Base-by-base conservation (phyloP, 2,113 vertebrate species). In the Scortum barcoo region DNA sequence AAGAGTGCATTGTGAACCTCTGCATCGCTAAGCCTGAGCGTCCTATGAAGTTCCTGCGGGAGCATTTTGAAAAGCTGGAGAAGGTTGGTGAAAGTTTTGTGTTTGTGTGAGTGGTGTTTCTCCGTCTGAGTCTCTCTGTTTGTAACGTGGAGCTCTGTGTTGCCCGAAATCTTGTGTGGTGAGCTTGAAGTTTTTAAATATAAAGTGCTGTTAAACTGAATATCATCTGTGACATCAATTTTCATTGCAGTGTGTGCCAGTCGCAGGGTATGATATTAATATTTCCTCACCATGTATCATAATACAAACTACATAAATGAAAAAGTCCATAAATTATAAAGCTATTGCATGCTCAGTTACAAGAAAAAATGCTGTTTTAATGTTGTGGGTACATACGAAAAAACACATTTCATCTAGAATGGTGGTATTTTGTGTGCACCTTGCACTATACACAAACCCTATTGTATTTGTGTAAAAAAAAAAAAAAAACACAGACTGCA, bases 61-160 rank as follows among this genome's bases (percentile, higher is more conserved):
- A 99, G 81, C 97, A 99, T 94, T 99, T 99, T 74, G 97, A 99
- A 91, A 97, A 97, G 91, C 94, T 99, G 95, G 98, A 99, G 93
- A 97, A 99, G 98, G 98, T 99, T 87, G 94, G 97, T 96, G 87
- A 73, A 63, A 42, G n/a, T 69, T 81, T 19, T 68, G 38, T 83
- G 65, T 76, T 73, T 14, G 3, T 38, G 12, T 78, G 30, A 67
- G 44, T 71, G 50, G 17, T 56, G 33, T 76, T 6, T 68, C 20
- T 80, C 14, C 30, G 8, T 67, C 7, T 50, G n/a, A 28, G 46
- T 61, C n/a, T 75, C 17, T 70, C 14, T 88, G 16, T 83, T 57
- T 80, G 17, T 70, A 68, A 72, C 71, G 38, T 63, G 33, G 11
- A 17, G 33, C 16, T 61, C 13, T 70, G 28, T 69, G 38, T 60